phyloP scores from a whole-genome alignment of 2,888 invertebrate genomes.

The Tromatobia lineatoria region DNA sequence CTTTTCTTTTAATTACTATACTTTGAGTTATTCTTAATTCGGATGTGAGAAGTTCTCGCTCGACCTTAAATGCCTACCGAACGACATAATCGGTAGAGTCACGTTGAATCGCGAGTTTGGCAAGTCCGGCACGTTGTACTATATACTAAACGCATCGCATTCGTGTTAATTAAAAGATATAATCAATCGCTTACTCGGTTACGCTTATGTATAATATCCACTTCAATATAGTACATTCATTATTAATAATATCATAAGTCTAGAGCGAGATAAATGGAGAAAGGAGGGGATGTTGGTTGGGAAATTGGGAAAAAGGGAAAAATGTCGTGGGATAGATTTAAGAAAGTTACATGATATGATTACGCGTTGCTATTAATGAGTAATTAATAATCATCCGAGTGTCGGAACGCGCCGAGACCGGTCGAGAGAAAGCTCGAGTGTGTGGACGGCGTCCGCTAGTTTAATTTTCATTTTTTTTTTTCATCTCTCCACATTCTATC shows the following conservation, averaged over 20 bases:
- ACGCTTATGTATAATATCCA: slow-evolving; percentile 68
- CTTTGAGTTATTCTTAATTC: slow-evolving; percentile 79
- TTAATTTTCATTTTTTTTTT: slow-evolving; percentile 43
- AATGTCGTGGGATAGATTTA: slow-evolving; percentile 66
- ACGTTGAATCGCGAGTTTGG: slow-evolving; percentile 81
- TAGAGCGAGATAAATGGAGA: slow-evolving; percentile 67
- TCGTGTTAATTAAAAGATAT: slow-evolving; percentile 63
- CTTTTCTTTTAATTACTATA: slow-evolving; percentile 49
- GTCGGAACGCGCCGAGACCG: slow-evolving; percentile 75
- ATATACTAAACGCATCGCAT: slow-evolving; percentile 70
- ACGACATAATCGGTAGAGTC: slow-evolving; percentile 43
- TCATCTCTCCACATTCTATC: slow-evolving; percentile 27
- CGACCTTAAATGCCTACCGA: slow-evolving; percentile 63
- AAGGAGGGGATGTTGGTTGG: slow-evolving; percentile 56
- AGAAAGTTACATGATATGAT: slow-evolving; percentile 81
- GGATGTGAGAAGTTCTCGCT: slow-evolving; percentile 84
- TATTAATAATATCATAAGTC: slow-evolving; percentile 63
- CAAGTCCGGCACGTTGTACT: slow-evolving; percentile 84
- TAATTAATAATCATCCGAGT: slow-evolving; percentile 74
- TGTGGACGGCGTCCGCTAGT: slow-evolving; percentile 83
- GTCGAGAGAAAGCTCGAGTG: slow-evolving; percentile 79
- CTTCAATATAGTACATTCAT: slow-evolving; percentile 77
- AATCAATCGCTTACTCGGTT: slow-evolving; percentile 61
- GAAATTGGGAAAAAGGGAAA: slow-evolving; percentile 28
- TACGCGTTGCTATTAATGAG: slow-evolving; percentile 78